These are phyloP conservation scores for Mycogona germanica DNA, from an alignment of 2,888 invertebrate genomes.

Conservation along the genomic window DNA sequence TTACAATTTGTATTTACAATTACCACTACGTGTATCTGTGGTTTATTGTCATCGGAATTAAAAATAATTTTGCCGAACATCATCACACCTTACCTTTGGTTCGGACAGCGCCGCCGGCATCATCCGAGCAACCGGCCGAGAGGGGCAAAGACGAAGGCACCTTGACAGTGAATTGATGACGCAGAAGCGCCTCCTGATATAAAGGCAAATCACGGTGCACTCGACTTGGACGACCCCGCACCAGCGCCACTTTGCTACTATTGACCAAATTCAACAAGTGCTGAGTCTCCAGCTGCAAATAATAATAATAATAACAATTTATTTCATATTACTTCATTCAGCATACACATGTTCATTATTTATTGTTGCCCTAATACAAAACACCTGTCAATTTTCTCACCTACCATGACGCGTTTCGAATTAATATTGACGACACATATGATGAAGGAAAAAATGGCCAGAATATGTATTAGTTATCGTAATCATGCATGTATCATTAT, in stretches of 20 bases:
- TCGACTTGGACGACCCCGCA: conserved; percentile 24
- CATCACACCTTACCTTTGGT: too few species aligned
- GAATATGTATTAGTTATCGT: too few species aligned
- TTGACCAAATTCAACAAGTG: neutral
- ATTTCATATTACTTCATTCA: neutral
- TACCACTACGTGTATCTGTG: too few species aligned
- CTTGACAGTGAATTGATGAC: conserved; percentile 22
- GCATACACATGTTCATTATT: neutral
- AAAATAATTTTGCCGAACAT: too few species aligned
- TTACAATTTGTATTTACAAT: too few species aligned
- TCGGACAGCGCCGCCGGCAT: too few species aligned
- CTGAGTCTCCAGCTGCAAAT: conserved; percentile 13
- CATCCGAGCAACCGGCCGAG: too few species aligned
- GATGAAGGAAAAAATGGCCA: neutral
- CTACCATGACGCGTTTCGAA: neutral
- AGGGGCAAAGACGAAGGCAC: conserved; percentile 23
- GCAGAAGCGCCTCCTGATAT: conserved; percentile 22
- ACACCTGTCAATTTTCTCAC: neutral
- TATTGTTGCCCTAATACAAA: neutral
- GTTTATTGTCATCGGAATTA: too few species aligned
- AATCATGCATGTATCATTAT: too few species aligned
- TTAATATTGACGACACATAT: neutral
- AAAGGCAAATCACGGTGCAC: conserved; percentile 24
- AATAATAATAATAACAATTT: conserved; percentile 1
- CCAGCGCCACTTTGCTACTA: conserved; percentile 20